Evolutionary conservation across 2,797 vertebrate species (phyloP).

Genomic region (Mastacembelus armatus): DNA sequence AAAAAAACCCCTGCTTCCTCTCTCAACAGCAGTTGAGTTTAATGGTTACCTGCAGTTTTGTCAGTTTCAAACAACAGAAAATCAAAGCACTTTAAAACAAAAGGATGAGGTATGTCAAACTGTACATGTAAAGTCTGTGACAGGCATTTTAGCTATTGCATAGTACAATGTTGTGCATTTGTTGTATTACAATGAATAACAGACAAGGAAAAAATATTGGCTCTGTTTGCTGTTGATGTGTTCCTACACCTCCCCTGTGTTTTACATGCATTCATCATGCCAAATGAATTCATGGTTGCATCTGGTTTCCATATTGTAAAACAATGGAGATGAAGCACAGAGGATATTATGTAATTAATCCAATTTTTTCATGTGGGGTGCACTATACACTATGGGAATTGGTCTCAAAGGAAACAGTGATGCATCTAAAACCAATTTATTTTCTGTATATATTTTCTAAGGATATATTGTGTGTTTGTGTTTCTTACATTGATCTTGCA

Average conservation of each 20-base stretch:
- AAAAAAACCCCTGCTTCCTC: not conserved
- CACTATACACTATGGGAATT: not conserved
- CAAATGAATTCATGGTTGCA: slow-evolving; percentile 52
- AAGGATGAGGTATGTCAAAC: slow-evolving; percentile 1
- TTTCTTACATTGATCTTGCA: not conserved
- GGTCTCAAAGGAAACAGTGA: not conserved
- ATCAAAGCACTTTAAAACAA: slow-evolving; percentile 1
- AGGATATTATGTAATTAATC: slow-evolving; percentile 54
- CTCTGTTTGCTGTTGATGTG: slow-evolving; percentile 15
- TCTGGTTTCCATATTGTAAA: slow-evolving; percentile 56
- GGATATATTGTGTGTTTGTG: not conserved
- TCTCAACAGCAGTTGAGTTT: slow-evolving; percentile 23
- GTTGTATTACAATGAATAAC: slow-evolving; percentile 30
- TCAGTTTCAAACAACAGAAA: slow-evolving; percentile 3
- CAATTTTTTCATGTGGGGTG: slow-evolving; percentile 1
- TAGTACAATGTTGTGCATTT: slow-evolving; percentile 14
- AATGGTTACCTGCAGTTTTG: slow-evolving; percentile 10
- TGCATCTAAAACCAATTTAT: not conserved
- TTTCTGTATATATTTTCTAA: not conserved
- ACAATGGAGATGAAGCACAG: slow-evolving; percentile 27
- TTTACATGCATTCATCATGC: slow-evolving; percentile 40
- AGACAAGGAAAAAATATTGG: slow-evolving; percentile 7
- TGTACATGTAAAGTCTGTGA: not conserved
- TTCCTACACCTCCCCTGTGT: slow-evolving; percentile 39
- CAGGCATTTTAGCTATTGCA: slow-evolving; percentile 9